A percentile compares a stretch with the other conserved stretches of the same genome.
Evolutionary conservation across 2,113 vertebrate species (phyloP).

Genomic region (Anguilla japonica): DNA sequence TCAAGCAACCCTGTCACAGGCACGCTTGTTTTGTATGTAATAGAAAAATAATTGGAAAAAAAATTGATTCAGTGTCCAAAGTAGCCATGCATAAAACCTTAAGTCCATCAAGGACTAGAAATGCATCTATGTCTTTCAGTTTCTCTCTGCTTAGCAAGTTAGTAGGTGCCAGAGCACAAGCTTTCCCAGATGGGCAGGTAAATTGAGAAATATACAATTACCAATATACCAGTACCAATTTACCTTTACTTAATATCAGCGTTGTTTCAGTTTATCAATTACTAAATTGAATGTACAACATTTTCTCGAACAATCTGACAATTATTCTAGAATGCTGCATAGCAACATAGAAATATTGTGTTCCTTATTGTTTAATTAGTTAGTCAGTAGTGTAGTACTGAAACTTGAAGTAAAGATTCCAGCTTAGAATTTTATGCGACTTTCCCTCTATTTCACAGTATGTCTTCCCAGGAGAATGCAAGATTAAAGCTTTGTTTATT

Average conservation of each 20-base stretch:
- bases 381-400: background rate
- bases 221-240: no score
- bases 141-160: background rate
- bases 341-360: background rate
- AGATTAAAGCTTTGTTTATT: no score
- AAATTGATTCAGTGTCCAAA: background rate
- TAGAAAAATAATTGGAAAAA: background rate
- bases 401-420: background rate
- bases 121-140: background rate
- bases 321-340: background rate
- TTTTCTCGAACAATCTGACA: background rate
- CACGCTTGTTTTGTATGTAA: background rate
- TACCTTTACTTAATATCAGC: background rate
- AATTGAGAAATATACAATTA: background rate
- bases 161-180: background rate
- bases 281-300: background rate
- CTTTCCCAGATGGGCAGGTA: background rate
- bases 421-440: no score
- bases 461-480: no score
- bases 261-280: background rate
- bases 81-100: background rate
- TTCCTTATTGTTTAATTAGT: background rate
- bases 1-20: background rate
- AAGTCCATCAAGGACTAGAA: background rate
- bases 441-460: no score